Evolutionary conservation across 1,140 invertebrate genomes (phyloP).

Genomic region (Neodiprion fabricii): DNA sequence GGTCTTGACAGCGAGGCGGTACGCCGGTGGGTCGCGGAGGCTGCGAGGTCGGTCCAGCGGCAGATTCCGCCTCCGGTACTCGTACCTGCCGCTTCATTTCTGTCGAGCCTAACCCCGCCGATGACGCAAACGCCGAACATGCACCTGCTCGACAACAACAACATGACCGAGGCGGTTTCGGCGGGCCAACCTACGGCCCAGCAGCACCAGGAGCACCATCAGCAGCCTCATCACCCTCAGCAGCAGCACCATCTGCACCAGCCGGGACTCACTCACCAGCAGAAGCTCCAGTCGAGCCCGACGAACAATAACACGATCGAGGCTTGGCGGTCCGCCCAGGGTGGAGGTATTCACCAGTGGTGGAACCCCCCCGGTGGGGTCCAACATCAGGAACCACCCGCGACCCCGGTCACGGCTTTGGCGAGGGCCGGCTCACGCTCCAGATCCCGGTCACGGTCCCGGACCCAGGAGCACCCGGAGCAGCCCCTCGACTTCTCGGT

Average conservation of each 20-base stretch:
- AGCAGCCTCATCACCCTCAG: neutral
- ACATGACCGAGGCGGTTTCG: slow-evolving; percentile 44
- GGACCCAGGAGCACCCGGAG: slow-evolving; percentile 48
- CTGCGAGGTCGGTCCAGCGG: slow-evolving; percentile 52
- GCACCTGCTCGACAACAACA: slow-evolving; percentile 59
- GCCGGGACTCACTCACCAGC: slow-evolving; percentile 42
- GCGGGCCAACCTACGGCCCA: slow-evolving; percentile 38
- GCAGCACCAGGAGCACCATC: slow-evolving; percentile 15
- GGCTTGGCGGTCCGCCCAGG: slow-evolving; percentile 55
- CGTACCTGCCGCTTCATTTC: slow-evolving; percentile 41
- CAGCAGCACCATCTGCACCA: slow-evolving; percentile 31
- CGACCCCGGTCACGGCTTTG: slow-evolving; percentile 16
- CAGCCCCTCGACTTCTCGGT: slow-evolving; percentile 60
- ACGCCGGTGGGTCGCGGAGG: slow-evolving; percentile 59
- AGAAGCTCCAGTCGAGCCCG: slow-evolving; percentile 54
- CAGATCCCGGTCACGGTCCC: slow-evolving; percentile 43
- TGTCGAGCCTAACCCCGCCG: slow-evolving; percentile 44
- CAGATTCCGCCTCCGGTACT: slow-evolving; percentile 51
- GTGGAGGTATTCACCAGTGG: slow-evolving; percentile 51
- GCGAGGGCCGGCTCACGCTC: slow-evolving; percentile 31
- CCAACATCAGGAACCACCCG: slow-evolving; percentile 36
- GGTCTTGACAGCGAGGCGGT: slow-evolving; percentile 60
- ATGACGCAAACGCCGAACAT: slow-evolving; percentile 61
- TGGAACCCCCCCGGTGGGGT: slow-evolving; percentile 48
- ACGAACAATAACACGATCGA: slow-evolving; percentile 61